These are phyloP conservation scores for Drosophila conformis DNA, from an alignment of 2,888 invertebrate genomes.

Conservation along the genomic window DNA sequence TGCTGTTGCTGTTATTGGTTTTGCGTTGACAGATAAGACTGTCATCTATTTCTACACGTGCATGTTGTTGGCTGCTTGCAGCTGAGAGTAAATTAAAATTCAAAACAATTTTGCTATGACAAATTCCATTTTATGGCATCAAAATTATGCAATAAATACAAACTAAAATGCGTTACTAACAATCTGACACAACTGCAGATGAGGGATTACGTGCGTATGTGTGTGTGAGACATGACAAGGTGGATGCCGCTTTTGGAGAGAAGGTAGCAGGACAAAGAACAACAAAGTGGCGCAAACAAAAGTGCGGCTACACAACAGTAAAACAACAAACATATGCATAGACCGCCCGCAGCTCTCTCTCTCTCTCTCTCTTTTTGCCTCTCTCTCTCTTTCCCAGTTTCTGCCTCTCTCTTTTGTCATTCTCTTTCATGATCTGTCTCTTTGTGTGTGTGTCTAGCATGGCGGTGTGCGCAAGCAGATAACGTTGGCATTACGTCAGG, in stretches of 20 bases:
- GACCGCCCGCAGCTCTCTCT: conserved; percentile 4
- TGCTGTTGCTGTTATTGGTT: conserved; percentile 4
- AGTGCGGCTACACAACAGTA: conserved; percentile 41
- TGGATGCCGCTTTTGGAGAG: background rate
- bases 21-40: conserved; percentile 46
- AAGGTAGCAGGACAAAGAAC: conserved; percentile 7
- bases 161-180: conserved; percentile 71
- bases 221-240: background rate
- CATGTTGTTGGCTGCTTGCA: conserved; percentile 2
- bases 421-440: background rate
- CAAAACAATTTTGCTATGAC: conserved; percentile 70
- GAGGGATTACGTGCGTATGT: background rate
- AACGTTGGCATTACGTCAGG: conserved; percentile 77
- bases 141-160: conserved; percentile 77
- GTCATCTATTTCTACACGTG: conserved; percentile 13
- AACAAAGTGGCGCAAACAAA: conserved; percentile 36
- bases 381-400: background rate
- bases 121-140: conserved; percentile 70
- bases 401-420: background rate
- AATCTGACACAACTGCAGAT: conserved; percentile 48
- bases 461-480: conserved; percentile 67
- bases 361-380: background rate
- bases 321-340: conserved; percentile 57
- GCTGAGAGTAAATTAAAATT: conserved; percentile 72
- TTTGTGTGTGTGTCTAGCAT: conserved; percentile 11